phyloP scores from a whole-genome alignment of 1,140 invertebrate species.

The Pseudomyrmex sp. region DNA sequence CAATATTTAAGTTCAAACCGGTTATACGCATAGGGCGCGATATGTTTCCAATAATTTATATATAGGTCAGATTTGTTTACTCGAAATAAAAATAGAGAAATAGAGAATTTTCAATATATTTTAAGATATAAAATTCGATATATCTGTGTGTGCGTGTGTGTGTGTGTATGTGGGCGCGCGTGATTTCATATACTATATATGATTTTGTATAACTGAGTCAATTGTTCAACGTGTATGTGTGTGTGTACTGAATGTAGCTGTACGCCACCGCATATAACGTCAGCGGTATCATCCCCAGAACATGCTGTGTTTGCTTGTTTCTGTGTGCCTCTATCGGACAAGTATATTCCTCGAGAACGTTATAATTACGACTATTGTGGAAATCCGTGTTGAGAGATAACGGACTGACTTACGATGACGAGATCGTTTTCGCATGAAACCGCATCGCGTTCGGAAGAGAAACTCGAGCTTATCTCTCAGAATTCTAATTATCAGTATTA shows the following conservation, averaged over 20 bases:
- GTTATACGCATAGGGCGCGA: neutral
- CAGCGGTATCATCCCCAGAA: conserved; percentile 53
- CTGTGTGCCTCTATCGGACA: conserved; percentile 36
- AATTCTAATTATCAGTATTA: conserved; percentile 31
- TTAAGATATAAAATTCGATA: neutral
- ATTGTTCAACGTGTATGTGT: conserved; percentile 14
- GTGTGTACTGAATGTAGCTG: neutral
- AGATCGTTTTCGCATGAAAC: conserved; percentile 34
- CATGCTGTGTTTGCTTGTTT: conserved; percentile 58
- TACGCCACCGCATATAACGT: conserved; percentile 40
- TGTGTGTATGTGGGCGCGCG: no score
- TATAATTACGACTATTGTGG: conserved; percentile 55
- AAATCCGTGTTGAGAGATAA: conserved; percentile 39
- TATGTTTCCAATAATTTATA: neutral
- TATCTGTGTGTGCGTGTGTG: no score
- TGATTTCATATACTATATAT: neutral
- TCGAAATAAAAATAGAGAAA: neutral
- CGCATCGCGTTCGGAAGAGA: neutral
- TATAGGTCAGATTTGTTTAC: neutral
- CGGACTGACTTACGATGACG: conserved; percentile 34
- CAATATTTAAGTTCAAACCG: neutral
- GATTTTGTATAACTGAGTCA: conserved; percentile 38
- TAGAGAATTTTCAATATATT: neutral
- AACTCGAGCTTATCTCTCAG: conserved; percentile 38
- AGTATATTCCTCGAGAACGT: conserved; percentile 48